Base-by-base conservation (phyloP, 2,113 vertebrate species). In the Gasterosteus nipponicus region DNA sequence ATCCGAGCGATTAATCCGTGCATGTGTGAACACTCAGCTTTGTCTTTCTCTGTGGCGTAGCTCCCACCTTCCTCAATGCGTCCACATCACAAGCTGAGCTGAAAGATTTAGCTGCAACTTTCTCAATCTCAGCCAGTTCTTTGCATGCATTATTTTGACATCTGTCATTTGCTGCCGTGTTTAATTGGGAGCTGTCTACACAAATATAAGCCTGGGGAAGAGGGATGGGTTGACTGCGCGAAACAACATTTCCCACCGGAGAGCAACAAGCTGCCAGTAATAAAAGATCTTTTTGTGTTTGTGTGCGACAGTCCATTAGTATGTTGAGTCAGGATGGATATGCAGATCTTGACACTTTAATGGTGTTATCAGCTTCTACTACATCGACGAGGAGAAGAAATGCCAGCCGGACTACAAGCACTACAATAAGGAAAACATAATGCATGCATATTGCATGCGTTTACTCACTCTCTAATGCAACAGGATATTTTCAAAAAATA, bases 111-210 rank as follows among this genome's bases (percentile, higher is more conserved):
- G 59, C 73, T 58, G 81, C 51, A 78, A 86, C 75, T 84, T 77
- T 61, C 75, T 75, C 77, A 51, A 64, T 90, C 84, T 84, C 75
- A 81, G 64, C 85, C 84, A 66, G 66, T 85, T 78, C 82, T 78
- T 78, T 75, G 53, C 79, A 67, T 77, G 80, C 75, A 78, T 83
- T 83, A 87, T 87, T 91, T 83, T 88, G 86, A 88, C 83, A 66
- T 59, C 76, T 87, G 87, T 90, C 89, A 84, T 86, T 86, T 83
- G 82, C 78, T 66, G 61, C 73, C 74, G 76, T 82, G 77, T 90
- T 87, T 92, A 93, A 93, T 91, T 94, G 88, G 91, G 77, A 84
- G 88, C 86, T 75, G 77, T 92, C 91, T 86, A 41, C 42, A 73
- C 79, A 88, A 81, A 90, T 73, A 84, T 73, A 70, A 85, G 83